A percentile compares a stretch with the other conserved stretches of the same genome.
These are phyloP conservation scores for Muscina levida DNA, from an alignment of 2,888 invertebrate species.

Conservation along the genomic window DNA sequence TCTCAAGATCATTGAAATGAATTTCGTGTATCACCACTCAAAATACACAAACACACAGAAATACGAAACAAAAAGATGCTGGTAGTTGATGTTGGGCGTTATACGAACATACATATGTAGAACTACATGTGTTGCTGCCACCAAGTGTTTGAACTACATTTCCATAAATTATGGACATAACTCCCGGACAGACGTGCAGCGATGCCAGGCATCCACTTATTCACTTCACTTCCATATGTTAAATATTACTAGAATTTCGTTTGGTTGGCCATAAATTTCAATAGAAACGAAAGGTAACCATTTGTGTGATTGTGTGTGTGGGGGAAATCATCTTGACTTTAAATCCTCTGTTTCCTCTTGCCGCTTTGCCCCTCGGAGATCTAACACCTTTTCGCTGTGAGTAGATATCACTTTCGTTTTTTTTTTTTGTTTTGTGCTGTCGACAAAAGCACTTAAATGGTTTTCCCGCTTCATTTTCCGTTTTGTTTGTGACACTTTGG, in stretches of 20 bases:
- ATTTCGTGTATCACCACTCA: background rate
- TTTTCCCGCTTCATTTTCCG: slow-evolving; percentile 25
- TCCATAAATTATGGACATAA: slow-evolving; percentile 53
- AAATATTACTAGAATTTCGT: background rate
- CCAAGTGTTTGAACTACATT: slow-evolving; percentile 29
- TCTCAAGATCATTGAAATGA: slow-evolving; percentile 27
- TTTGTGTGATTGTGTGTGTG: slow-evolving; percentile 28
- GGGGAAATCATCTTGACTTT: slow-evolving; percentile 12
- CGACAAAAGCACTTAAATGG: slow-evolving; percentile 25
- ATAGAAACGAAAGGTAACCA: slow-evolving; percentile 1
- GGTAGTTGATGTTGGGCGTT: background rate
- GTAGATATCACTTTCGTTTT: slow-evolving; percentile 35
- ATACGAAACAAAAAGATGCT: slow-evolving; percentile 11
- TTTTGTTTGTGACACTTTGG: slow-evolving; percentile 37
- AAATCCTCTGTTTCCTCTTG: too few species aligned
- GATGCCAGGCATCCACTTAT: background rate
- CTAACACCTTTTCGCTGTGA: background rate
- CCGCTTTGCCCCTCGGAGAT: too few species aligned
- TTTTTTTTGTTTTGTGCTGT: background rate
- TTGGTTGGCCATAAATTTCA: too few species aligned
- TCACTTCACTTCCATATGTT: background rate
- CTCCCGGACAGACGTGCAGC: background rate
- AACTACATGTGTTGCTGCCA: slow-evolving; percentile 5
- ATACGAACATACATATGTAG: slow-evolving; percentile 16
- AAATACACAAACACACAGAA: background rate